Evolutionary conservation across 1,140 invertebrate genomes (phyloP).

Genomic region (Streblospio benedicti): DNA sequence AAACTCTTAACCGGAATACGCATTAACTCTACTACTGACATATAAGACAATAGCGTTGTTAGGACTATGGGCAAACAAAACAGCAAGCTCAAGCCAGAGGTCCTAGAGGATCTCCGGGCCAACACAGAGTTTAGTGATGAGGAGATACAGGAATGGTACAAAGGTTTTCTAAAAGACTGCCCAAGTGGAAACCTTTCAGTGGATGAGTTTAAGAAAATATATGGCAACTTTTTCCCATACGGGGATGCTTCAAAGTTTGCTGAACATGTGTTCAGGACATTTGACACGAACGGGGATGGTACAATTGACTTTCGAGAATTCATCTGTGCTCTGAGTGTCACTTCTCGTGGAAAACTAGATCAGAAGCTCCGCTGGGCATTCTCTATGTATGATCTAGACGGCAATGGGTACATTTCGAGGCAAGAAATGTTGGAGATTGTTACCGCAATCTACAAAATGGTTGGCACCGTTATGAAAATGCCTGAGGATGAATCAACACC

Average conservation of each 20-base stretch:
- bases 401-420: slow-evolving; percentile 93
- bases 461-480: slow-evolving; percentile 96
- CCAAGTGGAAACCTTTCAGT: slow-evolving; percentile 77
- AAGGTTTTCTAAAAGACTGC: slow-evolving; percentile 95
- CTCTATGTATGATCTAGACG: slow-evolving; percentile 81
- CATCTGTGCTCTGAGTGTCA: slow-evolving; percentile 87
- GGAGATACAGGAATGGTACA: slow-evolving; percentile 99
- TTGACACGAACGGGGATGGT: slow-evolving; percentile 93
- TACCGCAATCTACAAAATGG: slow-evolving; percentile 96
- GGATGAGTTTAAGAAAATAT: slow-evolving; percentile 93
- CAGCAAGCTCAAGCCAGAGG: slow-evolving; percentile 95
- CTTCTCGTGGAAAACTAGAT: slow-evolving; percentile 88
- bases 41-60: background rate
- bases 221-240: slow-evolving; percentile 97
- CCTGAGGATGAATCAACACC: slow-evolving; percentile 95
- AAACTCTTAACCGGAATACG: no score
- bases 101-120: slow-evolving; percentile 86
- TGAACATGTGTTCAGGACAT: slow-evolving; percentile 95
- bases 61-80: slow-evolving; percentile 99
- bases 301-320: slow-evolving; percentile 98
- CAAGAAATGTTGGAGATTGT: slow-evolving; percentile 99
- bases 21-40: no score
- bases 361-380: slow-evolving; percentile 98
- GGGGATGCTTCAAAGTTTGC: slow-evolving; percentile 99
- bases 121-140: slow-evolving; percentile 97